Conservation (phyloP, 2,797 vertebrate genomes). For the Astyanax mexicanus region DNA sequence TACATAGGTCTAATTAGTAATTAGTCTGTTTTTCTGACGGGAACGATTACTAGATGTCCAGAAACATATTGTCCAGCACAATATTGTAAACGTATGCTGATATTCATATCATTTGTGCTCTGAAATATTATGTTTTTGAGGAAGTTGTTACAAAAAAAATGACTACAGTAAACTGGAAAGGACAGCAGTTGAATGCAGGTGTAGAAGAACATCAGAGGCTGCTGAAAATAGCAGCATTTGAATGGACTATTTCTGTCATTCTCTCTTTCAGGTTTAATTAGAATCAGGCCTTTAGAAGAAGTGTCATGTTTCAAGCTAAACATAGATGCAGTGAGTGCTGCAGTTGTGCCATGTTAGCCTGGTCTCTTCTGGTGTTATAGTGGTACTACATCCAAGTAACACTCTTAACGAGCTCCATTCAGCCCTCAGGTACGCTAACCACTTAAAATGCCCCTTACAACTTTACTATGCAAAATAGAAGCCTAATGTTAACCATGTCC, state of each 20-base stretch:
- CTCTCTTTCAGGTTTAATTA: background rate
- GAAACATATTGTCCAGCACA: no score
- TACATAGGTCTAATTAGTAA: no score
- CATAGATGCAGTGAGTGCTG: background rate
- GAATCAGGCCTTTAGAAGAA: background rate
- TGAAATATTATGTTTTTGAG: constrained; percentile 26
- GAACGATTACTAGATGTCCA: no score
- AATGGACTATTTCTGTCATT: background rate
- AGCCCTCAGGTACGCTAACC: no score
- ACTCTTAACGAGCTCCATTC: no score
- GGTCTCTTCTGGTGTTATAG: background rate
- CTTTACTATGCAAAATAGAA: no score
- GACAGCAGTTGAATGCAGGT: constrained; percentile 19
- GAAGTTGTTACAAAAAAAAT: constrained; percentile 11
- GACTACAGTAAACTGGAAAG: constrained; percentile 10
- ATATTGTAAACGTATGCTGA: background rate
- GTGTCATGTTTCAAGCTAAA: background rate
- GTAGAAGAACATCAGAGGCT: background rate
- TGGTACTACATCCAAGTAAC: background rate
- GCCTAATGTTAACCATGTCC: no score
- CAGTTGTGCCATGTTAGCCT: background rate
- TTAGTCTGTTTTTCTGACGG: no score
- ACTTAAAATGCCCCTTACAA: no score
- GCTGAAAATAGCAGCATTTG: constrained; percentile 23
- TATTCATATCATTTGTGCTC: background rate